Evolutionary conservation across 2,113 vertebrate genomes (phyloP), one percentile per base, ranked within the genome.

Genomic region (Sminthopsis crassicaudata): DNA sequence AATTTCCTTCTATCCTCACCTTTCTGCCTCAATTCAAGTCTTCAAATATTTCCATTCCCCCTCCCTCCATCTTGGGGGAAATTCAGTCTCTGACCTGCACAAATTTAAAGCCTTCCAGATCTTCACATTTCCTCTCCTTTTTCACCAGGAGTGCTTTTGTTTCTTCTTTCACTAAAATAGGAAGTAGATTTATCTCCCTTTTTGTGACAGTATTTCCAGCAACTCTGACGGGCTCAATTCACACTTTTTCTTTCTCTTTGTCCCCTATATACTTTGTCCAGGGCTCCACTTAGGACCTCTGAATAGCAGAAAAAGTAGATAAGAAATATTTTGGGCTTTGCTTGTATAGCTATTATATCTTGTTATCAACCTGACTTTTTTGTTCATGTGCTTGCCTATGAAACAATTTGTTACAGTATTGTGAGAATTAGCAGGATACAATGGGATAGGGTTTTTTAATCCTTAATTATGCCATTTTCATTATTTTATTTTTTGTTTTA

Each of bases 291-390:
- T 84, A 42, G 3, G 42, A 42, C 67, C 1, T 42, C 8, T 84
- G n/a, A 42, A 23, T 42, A 42, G 16, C n/a, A 84, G 67, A 84
- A 84, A 84, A 6, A 36, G n/a, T 6, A 84, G n/a, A 84, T n/a
- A 93, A n/a, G 52, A 96, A 88, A 5, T 96, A 46, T 91, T 95
- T 96, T 89, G 7, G 8, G 90, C 53, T 91, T 36, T 95, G 14
- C 67, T 42, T 48, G 2, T 92, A 0, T 94, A 92, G n/a, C 8
- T 8, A 88, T 50, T 88, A 27, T 93, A 48, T 46, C 52, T n/a
- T 7, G 46, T 76, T 93, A 36, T 53, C 46, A 93, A 0, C 52
- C 91, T 92, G 50, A 2, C 53, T 97, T 91, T 50, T 46, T 84
- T 94, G 23, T 91, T 94, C 30, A 95, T 36, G 90, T 22, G 30